Evolutionary conservation across 2,113 vertebrate species (phyloP).

Genomic region (Gracilinanus agilis): DNA sequence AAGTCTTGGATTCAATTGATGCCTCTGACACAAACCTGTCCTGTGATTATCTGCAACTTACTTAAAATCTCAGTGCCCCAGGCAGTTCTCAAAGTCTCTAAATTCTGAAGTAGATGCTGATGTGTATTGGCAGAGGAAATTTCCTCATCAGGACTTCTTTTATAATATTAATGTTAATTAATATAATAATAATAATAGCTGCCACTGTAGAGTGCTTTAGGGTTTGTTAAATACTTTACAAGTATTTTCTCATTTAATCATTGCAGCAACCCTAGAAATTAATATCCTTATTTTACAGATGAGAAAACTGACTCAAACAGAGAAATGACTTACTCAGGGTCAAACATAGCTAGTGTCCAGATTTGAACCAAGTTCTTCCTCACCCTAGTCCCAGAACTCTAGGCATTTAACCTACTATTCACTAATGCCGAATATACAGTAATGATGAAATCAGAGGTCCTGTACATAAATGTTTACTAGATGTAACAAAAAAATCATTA

Average conservation of each 20-base stretch:
- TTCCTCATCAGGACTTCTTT: neutral
- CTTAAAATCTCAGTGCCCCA: neutral
- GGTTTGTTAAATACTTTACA: neutral
- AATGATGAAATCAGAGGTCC: neutral
- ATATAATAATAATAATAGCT: neutral
- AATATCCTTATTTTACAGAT: neutral
- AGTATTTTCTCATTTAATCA: neutral
- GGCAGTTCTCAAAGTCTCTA: neutral
- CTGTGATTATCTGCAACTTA: neutral
- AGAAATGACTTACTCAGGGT: neutral
- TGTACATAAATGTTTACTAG: neutral
- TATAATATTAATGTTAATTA: neutral
- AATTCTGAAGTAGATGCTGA: neutral
- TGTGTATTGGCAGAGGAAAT: neutral
- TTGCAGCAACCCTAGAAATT: neutral
- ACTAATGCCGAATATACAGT: neutral
- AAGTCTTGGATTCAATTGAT: neutral
- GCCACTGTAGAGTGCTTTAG: neutral
- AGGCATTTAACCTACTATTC: neutral
- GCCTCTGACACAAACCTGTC: neutral
- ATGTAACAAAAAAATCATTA: neutral
- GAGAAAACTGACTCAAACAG: neutral
- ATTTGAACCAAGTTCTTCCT: neutral
- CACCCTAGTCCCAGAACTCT: neutral
- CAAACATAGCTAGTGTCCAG: neutral